Conservation (phyloP, 2,113 vertebrate genomes). For the Terrapene triunguis region DNA sequence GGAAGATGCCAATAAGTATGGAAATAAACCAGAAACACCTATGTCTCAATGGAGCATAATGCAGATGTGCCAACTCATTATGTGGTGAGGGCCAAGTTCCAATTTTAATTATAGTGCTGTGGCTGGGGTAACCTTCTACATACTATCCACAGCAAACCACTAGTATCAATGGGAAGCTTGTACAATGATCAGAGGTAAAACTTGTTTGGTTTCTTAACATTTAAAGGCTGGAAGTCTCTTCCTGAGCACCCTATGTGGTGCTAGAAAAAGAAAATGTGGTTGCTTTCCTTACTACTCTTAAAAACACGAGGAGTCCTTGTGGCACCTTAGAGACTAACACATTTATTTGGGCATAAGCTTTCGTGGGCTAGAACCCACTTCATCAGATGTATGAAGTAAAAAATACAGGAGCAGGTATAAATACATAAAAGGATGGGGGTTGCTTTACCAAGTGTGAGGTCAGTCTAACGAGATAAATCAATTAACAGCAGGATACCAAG, state of each 20-base stretch:
- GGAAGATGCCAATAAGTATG: rapidly evolving
- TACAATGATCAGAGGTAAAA: not conserved
- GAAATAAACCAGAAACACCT: not conserved
- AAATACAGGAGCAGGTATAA: too few relatives aligned
- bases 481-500: too few relatives aligned
- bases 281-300: not conserved
- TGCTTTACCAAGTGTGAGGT: too few relatives aligned
- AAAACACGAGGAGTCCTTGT: too few relatives aligned
- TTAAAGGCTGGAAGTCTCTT: not conserved
- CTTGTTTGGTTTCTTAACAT: not conserved
- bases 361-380: too few relatives aligned
- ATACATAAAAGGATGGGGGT: too few relatives aligned
- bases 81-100: not conserved
- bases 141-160: not conserved
- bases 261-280: not conserved
- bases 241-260: rapidly evolving
- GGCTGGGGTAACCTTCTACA: not conserved
- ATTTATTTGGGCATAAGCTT: too few relatives aligned
- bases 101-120: rapidly evolving
- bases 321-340: too few relatives aligned
- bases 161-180: not conserved
- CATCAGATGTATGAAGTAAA: too few relatives aligned
- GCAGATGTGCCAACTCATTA: not conserved
- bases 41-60: not conserved
- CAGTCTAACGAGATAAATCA: too few relatives aligned